These are phyloP conservation scores for Melanotaenia maccullochi DNA, from an alignment of 2,797 vertebrate species.

Conservation along the genomic window DNA sequence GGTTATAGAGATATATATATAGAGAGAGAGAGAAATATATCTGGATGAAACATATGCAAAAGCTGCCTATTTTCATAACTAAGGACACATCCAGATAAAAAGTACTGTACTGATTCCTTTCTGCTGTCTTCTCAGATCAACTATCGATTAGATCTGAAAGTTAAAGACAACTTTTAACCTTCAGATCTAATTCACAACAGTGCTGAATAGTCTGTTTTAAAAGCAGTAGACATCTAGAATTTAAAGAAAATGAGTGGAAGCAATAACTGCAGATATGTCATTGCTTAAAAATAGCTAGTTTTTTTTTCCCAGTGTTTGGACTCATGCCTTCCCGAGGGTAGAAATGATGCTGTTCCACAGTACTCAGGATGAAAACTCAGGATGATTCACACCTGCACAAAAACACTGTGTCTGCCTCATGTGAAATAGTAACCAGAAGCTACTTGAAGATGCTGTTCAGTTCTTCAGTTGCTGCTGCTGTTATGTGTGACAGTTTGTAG, in stretches of 20 bases:
- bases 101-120: constrained; percentile 1
- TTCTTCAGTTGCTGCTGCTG: constrained; percentile 10
- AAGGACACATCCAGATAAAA: constrained; percentile 33
- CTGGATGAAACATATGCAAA: not conserved
- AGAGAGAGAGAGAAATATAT: not conserved
- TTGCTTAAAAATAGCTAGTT: not conserved
- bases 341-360: not conserved
- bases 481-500: not conserved
- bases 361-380: not conserved
- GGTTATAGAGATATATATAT: too few relatives aligned
- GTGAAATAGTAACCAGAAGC: not conserved
- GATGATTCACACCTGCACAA: constrained; percentile 15
- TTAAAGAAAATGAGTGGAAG: not conserved
- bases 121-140: not conserved
- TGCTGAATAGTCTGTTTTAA: constrained; percentile 23
- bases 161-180: not conserved
- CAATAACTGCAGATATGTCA: not conserved
- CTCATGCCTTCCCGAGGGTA: not conserved
- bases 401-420: constrained; percentile 15
- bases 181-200: constrained; percentile 2
- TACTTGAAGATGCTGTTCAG: not conserved
- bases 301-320: not conserved
- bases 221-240: not conserved
- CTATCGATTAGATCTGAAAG: constrained; percentile 5
- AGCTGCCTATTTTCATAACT: constrained; percentile 14